Conservation (phyloP, 2,113 vertebrate species). For the Crocuta crocuta region DNA sequence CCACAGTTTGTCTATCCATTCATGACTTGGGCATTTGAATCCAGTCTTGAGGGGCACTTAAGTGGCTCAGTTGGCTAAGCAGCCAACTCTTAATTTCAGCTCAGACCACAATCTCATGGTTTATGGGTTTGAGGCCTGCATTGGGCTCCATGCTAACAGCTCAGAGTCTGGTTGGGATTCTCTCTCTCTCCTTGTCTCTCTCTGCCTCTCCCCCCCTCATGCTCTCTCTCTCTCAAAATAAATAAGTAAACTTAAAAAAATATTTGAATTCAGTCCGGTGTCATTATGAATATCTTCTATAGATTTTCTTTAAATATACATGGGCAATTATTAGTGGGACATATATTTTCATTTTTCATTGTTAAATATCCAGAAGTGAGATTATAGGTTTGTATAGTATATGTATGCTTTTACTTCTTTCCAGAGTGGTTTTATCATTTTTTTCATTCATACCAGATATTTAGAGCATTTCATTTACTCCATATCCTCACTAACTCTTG, state of each 20-base stretch:
- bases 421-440: neutral
- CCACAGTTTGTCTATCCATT: neutral
- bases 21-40: neutral
- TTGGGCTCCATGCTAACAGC: no score
- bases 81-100: no score
- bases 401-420: neutral
- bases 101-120: no score
- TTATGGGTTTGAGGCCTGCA: no score
- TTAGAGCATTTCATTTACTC: neutral
- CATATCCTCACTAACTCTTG: neutral
- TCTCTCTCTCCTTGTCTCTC: no score
- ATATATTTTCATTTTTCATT: neutral
- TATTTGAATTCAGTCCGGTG: neutral
- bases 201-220: no score
- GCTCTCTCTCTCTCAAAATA: no score
- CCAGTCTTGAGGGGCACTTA: no score
- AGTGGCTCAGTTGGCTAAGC: no score
- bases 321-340: neutral
- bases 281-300: neutral
- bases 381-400: neutral
- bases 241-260: no score
- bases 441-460: neutral
- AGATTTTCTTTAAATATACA: neutral
- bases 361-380: neutral
- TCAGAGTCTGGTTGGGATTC: no score